Evolutionary conservation across 2,113 vertebrate genomes (phyloP).

Genomic region (Hippocampus guttulatus): DNA sequence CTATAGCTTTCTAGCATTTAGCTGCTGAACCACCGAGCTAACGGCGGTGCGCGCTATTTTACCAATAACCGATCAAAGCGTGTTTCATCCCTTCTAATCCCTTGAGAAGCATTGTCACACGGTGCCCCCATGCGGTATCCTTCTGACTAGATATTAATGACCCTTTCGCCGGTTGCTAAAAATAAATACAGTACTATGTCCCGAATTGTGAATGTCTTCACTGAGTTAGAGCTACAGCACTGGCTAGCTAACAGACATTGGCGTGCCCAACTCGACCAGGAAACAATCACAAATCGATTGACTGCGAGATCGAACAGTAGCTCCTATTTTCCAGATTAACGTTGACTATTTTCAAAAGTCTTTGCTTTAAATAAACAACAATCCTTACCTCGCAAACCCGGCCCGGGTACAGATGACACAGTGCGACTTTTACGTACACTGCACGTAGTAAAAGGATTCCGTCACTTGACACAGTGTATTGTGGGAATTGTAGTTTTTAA

Average conservation of each 20-base stretch:
- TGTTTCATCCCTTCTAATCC: not conserved
- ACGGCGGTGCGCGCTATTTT: slow-evolving; percentile 12
- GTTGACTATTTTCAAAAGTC: slow-evolving; percentile 41
- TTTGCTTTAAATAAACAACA: slow-evolving; percentile 22
- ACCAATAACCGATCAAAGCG: not conserved
- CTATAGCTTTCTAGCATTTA: slow-evolving; percentile 30
- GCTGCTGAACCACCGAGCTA: slow-evolving; percentile 39
- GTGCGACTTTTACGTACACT: slow-evolving; percentile 46
- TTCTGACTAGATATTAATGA: not conserved
- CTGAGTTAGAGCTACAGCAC: slow-evolving; percentile 45
- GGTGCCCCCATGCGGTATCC: slow-evolving; percentile 2
- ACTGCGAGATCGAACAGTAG: not conserved
- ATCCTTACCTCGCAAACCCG: slow-evolving; percentile 70
- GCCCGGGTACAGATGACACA: slow-evolving; percentile 62
- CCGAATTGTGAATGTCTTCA: slow-evolving; percentile 29
- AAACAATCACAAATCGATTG: not conserved
- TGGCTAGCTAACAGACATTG: slow-evolving; percentile 52
- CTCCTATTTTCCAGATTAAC: slow-evolving; percentile 6
- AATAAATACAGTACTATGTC: slow-evolving; percentile 66
- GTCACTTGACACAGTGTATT: slow-evolving; percentile 10
- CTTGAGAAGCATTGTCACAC: slow-evolving; percentile 1
- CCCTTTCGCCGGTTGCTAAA: slow-evolving; percentile 57
- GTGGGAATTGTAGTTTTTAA: slow-evolving; percentile 52
- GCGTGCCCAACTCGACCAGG: slow-evolving; percentile 61
- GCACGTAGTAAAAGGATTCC: slow-evolving; percentile 50